Base-by-base conservation (phyloP, 2,888 invertebrate species). In the Drosophila meridionalis region DNA sequence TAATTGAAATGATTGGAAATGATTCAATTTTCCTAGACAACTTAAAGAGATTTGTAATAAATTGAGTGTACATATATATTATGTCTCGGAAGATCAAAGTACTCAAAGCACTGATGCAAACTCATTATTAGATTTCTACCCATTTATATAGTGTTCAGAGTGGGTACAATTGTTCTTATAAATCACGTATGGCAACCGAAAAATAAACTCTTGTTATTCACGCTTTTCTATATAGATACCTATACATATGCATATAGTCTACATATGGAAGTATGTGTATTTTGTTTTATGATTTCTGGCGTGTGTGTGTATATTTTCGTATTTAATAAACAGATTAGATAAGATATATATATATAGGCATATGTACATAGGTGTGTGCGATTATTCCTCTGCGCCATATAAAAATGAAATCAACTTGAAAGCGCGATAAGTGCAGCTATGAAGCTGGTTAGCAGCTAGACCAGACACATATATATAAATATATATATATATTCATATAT, bases 261-360 rank as follows among this genome's bases (percentile, higher is more conserved):
- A n/a, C 2, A 1, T 60, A 38, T 56, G 14, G 36, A 28, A 73
- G 48, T 58, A 53, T 63, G 40, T 34, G 61, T 62, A 63, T 77
- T 69, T 78, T 60, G 68, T 81, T 82, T 87, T 87, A 89, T 83
- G 81, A 69, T 82, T 86, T 72, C 70, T 64, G 80, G 77, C 73
- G 8, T 43, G 43, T 43, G 69, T 86, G 77, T n/a, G 14, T 68
- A 82, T 78, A 76, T 84, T 83, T 84, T 84, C 56, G 65, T 80
- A 84, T 85, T 89, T 81, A 87, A 74, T 89, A 80, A 87, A 76
- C 74, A 76, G 87, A 87, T 87, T 82, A 87, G 87, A 87, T 87
- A 89, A 87, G 87, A 69, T 75, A 69, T 38, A 43, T 28, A 6
- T 64, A 48, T 20, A 3, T 58, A 8, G 12, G n/a, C 64, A 8